Evolutionary conservation across 2,888 invertebrate genomes (phyloP), one percentile per base, ranked within the genome.

Genomic region (Metellina segmentata): DNA sequence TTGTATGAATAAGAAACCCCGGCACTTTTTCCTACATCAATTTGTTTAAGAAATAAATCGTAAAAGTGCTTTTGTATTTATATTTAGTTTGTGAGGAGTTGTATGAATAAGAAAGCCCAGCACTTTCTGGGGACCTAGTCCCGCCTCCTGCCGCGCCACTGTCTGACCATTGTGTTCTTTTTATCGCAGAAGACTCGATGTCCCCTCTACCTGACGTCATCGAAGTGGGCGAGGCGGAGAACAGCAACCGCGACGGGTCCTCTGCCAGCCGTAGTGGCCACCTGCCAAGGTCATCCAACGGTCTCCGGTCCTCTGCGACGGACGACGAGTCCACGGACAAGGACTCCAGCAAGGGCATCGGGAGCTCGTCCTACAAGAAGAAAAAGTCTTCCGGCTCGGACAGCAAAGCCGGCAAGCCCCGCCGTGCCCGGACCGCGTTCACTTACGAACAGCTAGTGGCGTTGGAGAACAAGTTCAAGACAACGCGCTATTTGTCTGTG

Each of bases 391-490:
- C 93, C 34, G 52, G 78, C 19, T 77, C 81, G 11, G 94, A 93
- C 8, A 91, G 93, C 52, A 98, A 98, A 95, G 98, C 98, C 8
- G 92, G 93, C 16, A 98, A 98, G 95, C 98, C 98, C 0, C 96
- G 98, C 85, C 95, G 98, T 87, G 99, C 99, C 0, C 96, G 99
- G 92, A 99, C 99, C 0, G 99, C 99, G 0, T 99, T 99, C 95
- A 99, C 99, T 0, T 99, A 99, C 95, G 99, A 99, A 94, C 99
- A 96, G 94, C 96, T 99, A 93, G 99, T 99, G 7, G 98, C 99
- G 0, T 95, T 99, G 95, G 99, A 99, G 96, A 99, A 99, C 95
- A 99, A 99, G 95, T 99, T 99, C 96, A 99, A 99, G 95, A 98
- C 98, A 1, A 98, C 98, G 69, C 96, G 99, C 94, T 99, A 99